Evolutionary conservation across 2,888 invertebrate genomes (phyloP).

Genomic region (Stenoptilia bipunctidactyla): DNA sequence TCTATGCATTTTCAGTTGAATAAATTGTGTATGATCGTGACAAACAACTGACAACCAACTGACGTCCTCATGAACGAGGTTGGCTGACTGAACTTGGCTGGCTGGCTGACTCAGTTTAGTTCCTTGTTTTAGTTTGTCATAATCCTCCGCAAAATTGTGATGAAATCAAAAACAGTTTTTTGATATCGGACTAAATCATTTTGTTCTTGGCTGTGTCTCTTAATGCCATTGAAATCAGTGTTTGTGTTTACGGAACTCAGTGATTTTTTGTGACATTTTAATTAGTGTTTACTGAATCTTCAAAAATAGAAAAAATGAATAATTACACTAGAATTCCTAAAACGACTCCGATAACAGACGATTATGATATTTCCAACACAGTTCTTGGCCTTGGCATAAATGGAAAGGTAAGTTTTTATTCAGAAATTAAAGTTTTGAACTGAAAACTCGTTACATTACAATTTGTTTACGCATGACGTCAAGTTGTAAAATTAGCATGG

Average conservation of each 20-base stretch:
- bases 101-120: too few species aligned
- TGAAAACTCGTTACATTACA: neutral
- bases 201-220: too few species aligned
- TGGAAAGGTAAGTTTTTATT: conserved; percentile 78
- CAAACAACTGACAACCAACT: too few species aligned
- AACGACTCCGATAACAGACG: conserved; percentile 86
- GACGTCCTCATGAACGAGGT: too few species aligned
- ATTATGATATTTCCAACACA: conserved; percentile 92
- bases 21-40: too few species aligned
- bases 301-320: conserved; percentile 5
- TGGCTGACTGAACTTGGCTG: too few species aligned
- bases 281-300: conserved; percentile 4
- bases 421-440: conserved; percentile 4
- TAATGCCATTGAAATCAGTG: too few species aligned
- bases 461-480: conserved; percentile 41
- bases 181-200: too few species aligned
- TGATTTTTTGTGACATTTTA: conserved; percentile 6
- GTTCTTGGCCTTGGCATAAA: conserved; percentile 98
- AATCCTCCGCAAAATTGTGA: too few species aligned
- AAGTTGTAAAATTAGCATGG: conserved; percentile 25
- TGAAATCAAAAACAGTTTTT: too few species aligned
- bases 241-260: neutral
- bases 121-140: too few species aligned
- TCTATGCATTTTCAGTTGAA: too few species aligned
- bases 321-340: conserved; percentile 73